phyloP scores from a whole-genome alignment of 2,797 vertebrate genomes.

The Trachurus trachurus region DNA sequence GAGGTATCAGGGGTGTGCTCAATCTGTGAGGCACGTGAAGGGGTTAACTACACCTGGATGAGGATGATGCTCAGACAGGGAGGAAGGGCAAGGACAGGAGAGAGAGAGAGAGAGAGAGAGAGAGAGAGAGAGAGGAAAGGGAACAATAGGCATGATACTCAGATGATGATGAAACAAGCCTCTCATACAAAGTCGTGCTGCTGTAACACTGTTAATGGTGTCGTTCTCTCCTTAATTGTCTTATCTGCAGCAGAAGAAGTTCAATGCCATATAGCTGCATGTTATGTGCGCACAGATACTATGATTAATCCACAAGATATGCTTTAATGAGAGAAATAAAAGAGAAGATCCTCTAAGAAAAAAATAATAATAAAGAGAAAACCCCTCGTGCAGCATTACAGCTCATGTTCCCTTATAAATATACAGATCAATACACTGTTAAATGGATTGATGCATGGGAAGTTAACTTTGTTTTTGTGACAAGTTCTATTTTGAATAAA shows the following conservation, averaged over 20 bases:
- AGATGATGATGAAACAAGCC: constrained; percentile 61
- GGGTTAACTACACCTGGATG: constrained; percentile 80
- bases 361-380: not conserved
- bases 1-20: constrained; percentile 55
- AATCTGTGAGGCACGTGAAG: constrained; percentile 60
- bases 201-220: constrained; percentile 52
- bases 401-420: not conserved
- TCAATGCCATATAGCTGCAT: not conserved
- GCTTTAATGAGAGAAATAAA: not conserved
- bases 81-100: constrained; percentile 45
- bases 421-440: constrained; percentile 4
- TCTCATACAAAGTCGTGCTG: constrained; percentile 35
- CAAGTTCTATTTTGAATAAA: constrained; percentile 26
- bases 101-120: constrained; percentile 20
- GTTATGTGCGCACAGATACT: not conserved
- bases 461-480: not conserved
- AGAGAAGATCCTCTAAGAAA: not conserved
- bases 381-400: not conserved
- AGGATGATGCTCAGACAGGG: constrained; percentile 67
- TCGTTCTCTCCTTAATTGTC: constrained; percentile 44
- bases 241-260: constrained; percentile 2
- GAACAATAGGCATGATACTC: constrained; percentile 54
- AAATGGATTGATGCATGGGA: not conserved
- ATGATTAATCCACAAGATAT: constrained; percentile 22
- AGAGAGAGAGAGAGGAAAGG: too few species aligned